Base-by-base conservation (phyloP, 2,113 vertebrate species). In the Peromyscus leucopus region DNA sequence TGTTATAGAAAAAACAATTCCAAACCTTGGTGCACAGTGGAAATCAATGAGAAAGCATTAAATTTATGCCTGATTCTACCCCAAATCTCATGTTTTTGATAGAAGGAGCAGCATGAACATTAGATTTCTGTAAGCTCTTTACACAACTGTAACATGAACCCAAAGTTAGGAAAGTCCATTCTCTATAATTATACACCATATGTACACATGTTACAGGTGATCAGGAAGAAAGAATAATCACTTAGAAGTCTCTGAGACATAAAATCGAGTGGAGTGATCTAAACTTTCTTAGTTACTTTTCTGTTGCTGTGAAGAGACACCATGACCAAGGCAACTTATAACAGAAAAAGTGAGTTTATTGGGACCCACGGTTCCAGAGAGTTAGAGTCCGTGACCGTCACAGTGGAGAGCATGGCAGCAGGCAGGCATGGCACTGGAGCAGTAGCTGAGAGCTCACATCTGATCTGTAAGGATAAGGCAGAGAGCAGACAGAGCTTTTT, bases 1-100 rank as follows among this genome's bases (percentile, higher is more conserved):
- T 94, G 51, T 79, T 86, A 19, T 86, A 92, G 9, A 94, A 74
- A 83, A 61, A 97, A 28, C 72, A 59, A 92, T 87, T 89, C 22
- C 74, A 72, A 92, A 88, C 33, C 71, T 94, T 90, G 57, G 21
- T 72, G 24, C 3, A 95, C 24, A 59, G 0, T 46, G 31, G 42
- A 88, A 55, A 69, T 89, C 63, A 90, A 5, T 15, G 36, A 65
- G 65, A 95, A 21, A 94, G 9, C 19, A 82, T 72, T 83, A 80
- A 69, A 69, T 7, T 86, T n/a, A 93, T 61, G 1, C 87, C 46
- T 36, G 16, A 4, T 57, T 90, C 36, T 11, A 92, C 31, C 11
- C n/a, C 48, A 51, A 85, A 92, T 19, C 24, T 63, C 39, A 69
- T 61, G 1, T 63, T 84, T 91, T 13, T 89, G 26, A 21, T 15